Percentiles rank a stretch among this genome's conserved stretches.
phyloP scores from a whole-genome alignment of 2,888 invertebrate species.

The Syrphus vitripennis region DNA sequence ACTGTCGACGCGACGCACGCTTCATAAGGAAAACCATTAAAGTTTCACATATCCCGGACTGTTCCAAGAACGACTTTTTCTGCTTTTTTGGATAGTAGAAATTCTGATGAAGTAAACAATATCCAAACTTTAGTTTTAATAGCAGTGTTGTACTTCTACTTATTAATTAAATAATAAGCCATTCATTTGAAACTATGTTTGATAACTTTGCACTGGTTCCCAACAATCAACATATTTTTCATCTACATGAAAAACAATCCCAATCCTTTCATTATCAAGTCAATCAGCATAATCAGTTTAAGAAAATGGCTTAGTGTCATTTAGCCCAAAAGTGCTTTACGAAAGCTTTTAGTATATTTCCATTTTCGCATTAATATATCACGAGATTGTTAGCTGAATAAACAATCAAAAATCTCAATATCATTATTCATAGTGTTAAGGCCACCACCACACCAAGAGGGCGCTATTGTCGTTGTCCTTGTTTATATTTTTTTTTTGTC shows the following conservation, averaged over 20 bases:
- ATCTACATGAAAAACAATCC: not conserved
- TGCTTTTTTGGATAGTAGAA: not conserved
- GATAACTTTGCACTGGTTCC: not conserved
- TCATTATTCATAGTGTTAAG: slow-evolving; percentile 63
- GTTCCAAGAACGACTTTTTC: too few relatives aligned
- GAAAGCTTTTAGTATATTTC: slow-evolving; percentile 49
- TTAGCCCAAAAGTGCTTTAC: slow-evolving; percentile 10
- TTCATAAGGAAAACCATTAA: too few relatives aligned
- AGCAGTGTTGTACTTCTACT: not conserved
- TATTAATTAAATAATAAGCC: not conserved
- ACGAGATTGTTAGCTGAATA: slow-evolving; percentile 49
- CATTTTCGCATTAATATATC: slow-evolving; percentile 63
- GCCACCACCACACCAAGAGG: slow-evolving; percentile 15
- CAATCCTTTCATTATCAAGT: slow-evolving; percentile 40
- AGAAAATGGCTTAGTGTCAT: slow-evolving; percentile 32
- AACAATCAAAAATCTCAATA: slow-evolving; percentile 68
- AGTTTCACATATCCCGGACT: too few relatives aligned
- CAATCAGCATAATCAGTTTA: slow-evolving; percentile 62
- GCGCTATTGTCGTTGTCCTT: not conserved
- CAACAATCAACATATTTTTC: not conserved
- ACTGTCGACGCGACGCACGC: too few relatives aligned
- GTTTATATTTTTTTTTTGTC: not conserved
- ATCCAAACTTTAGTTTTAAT: not conserved
- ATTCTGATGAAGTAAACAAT: not conserved
- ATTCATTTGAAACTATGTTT: not conserved